Base-by-base conservation (phyloP, 2,797 vertebrate species). In the Gambusia yucatana region DNA sequence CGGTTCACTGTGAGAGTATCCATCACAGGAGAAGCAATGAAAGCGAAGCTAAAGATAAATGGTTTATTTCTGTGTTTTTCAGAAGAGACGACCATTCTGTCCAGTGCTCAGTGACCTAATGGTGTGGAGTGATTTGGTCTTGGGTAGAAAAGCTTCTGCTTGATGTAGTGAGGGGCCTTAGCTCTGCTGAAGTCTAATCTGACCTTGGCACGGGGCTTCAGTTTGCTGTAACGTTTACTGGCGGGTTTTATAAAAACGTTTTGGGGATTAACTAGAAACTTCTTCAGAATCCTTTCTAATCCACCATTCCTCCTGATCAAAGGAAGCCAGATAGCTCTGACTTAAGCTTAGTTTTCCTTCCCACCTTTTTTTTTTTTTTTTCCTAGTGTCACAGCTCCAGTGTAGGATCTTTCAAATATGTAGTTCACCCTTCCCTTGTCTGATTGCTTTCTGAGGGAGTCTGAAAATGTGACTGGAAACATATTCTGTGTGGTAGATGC, bases 201-300 rank as follows among this genome's bases (percentile, higher is more conserved):
- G 85, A 91, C 89, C 91, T 84, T 87, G 86, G 82, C 77, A 90
- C 77, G 43, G 55, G 78, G 77, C 84, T 77, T 59, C 86, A 87
- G 63, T 89, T 82, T 75, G 80, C 84, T 88, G 70, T 82, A 89
- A 79, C 52, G 30, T 86, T 81, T 87, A 85, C 86, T 90, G 85
- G 81, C 77, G 81, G 91, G 81, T 91, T 93, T n/a, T 90, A 85
- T 78, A 83, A 88, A 52, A 87, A 90, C 85, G 77, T 88, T 89
- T 86, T 77, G 80, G 73, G 78, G 92, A 91, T 95, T 92, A 93
- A 92, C 79, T 39, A 76, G 86, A 92, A 91, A 90, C 81, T 92
- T 90, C 77, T 84, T 81, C 84, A 87, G 93, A 93, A 93, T 95
- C 91, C 86, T 85, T 83, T 88, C 82, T 94, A 94, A 95, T 95